These are phyloP conservation scores for Panorpa germanica DNA, from an alignment of 2,888 invertebrate species.

Conservation along the genomic window DNA sequence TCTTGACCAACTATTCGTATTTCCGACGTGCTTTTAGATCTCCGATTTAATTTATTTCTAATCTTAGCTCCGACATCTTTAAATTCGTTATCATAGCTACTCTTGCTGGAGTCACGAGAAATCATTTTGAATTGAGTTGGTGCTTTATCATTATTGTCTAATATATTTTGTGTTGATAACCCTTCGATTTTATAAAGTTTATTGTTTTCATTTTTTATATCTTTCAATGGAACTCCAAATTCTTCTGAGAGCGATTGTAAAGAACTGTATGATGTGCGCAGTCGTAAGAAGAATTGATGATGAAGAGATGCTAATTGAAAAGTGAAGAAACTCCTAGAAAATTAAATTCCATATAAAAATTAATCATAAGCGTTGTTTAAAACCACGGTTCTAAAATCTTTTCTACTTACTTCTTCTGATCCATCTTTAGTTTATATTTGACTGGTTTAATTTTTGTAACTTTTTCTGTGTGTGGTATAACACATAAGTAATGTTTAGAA, in stretches of 20 bases:
- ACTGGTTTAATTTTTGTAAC: conserved; percentile 34
- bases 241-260: conserved; percentile 41
- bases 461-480: conserved; percentile 30
- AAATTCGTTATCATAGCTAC: conserved; percentile 11
- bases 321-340: conserved; percentile 45
- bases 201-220: neutral
- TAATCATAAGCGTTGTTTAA: neutral
- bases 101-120: conserved; percentile 18
- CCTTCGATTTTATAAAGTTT: neutral
- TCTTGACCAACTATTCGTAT: conserved; percentile 27
- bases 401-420: conserved; percentile 41
- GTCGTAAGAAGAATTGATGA: conserved; percentile 53
- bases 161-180: conserved; percentile 3
- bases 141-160: conserved; percentile 13
- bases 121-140: conserved; percentile 23
- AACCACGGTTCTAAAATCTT: conserved; percentile 3
- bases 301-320: conserved; percentile 62
- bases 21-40: conserved; percentile 31
- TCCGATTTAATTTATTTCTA: conserved; percentile 15
- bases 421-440: conserved; percentile 57
- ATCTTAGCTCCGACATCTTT: conserved; percentile 7
- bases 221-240: conserved; percentile 31
- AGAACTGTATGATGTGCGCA: conserved; percentile 52
- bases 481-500: conserved; percentile 50
- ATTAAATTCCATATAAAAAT: neutral